phyloP scores from a whole-genome alignment of 64 coral and sea anemone genomes.

The Astreopora myriophthalma region DNA sequence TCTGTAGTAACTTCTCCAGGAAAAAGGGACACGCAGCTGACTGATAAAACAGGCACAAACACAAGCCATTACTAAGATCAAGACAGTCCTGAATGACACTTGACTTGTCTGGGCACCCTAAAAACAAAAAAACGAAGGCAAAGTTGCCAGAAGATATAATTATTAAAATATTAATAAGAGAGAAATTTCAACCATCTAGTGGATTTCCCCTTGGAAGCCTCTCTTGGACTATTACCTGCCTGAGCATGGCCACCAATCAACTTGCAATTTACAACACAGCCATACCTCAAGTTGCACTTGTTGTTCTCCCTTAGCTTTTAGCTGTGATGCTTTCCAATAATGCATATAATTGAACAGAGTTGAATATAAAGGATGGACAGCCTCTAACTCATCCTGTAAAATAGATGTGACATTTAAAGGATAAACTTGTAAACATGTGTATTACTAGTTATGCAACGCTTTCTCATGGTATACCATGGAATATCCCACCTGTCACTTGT shows the following conservation, averaged over 20 bases:
- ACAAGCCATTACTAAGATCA: neutral
- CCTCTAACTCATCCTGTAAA: conserved; percentile 27
- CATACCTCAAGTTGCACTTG: neutral
- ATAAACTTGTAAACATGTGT: too few species aligned
- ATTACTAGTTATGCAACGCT: too few species aligned
- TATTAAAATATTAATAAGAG: too few species aligned
- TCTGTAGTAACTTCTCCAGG: conserved; percentile 53
- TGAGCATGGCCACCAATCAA: too few species aligned
- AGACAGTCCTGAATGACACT: neutral
- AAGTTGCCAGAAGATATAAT: too few species aligned
- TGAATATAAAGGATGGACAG: conserved; percentile 51
- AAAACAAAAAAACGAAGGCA: neutral
- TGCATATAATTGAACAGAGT: conserved; percentile 46
- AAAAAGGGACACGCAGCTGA: neutral
- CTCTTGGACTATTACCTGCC: too few species aligned
- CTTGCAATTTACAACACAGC: neutral
- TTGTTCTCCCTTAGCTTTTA: neutral
- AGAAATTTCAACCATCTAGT: too few species aligned
- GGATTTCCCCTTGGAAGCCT: too few species aligned
- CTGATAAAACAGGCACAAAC: neutral
- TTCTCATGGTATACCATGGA: too few species aligned
- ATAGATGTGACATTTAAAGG: too few species aligned
- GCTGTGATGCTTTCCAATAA: conserved; percentile 45
- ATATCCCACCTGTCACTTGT: too few species aligned
- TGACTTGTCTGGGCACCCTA: neutral